Percentiles rank a stretch among this genome's conserved stretches.
Conservation (phyloP, 2,113 vertebrate species). For the Sturnira hondurensis region DNA sequence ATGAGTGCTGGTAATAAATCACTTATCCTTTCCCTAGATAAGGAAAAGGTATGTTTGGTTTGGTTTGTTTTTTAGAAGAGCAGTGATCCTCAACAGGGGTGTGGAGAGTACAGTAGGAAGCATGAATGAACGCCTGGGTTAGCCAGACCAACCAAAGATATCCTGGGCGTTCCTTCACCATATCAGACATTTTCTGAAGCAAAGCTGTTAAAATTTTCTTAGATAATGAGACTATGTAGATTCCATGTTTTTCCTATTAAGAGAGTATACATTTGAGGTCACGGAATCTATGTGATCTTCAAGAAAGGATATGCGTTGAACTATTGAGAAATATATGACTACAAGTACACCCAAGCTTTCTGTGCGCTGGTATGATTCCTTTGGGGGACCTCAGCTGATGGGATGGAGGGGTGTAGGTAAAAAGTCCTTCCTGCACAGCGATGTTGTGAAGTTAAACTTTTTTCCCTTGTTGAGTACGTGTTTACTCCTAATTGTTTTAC, state of each 20-base stretch:
- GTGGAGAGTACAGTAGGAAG: background rate
- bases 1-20: conserved; percentile 55
- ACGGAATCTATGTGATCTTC: background rate
- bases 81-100: conserved; percentile 38
- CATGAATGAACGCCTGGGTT: conserved; percentile 19
- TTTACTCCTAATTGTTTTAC: background rate
- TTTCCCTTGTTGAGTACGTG: background rate
- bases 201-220: background rate
- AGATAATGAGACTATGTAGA: background rate
- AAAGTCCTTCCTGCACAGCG: background rate
- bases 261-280: background rate
- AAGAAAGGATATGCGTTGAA: background rate
- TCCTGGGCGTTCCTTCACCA: background rate
- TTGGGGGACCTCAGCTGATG: background rate
- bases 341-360: background rate
- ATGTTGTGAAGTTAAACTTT: background rate
- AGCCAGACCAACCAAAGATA: background rate
- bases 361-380: background rate
- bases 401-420: background rate
- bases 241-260: background rate
- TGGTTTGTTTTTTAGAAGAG: conserved; percentile 52
- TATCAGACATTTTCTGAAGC: background rate
- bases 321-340: background rate
- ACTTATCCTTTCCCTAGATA: conserved; percentile 58
- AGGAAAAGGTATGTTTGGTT: conserved; percentile 54